Evolutionary conservation across 2,888 invertebrate species (phyloP).

Genomic region (Coelinius sp.): DNA sequence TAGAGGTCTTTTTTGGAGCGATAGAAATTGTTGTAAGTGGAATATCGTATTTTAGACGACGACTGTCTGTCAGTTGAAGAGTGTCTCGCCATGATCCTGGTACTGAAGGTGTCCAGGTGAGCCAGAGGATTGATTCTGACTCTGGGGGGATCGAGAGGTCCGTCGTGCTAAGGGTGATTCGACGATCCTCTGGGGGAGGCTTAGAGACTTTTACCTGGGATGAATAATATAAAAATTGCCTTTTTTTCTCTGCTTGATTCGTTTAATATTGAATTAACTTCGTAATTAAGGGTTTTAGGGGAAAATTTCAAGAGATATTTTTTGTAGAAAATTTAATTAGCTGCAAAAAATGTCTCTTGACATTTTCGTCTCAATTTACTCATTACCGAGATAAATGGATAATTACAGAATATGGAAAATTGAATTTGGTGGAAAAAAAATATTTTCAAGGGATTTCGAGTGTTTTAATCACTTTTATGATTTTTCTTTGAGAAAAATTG

Average conservation of each 20-base stretch:
- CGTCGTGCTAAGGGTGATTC: constrained; percentile 74
- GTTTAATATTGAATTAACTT: neutral
- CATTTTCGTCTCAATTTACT: too few species aligned
- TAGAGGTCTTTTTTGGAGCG: constrained; percentile 34
- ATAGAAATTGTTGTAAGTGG: constrained; percentile 61
- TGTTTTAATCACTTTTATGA: too few species aligned
- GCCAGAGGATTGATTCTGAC: constrained; percentile 73
- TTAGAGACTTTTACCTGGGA: constrained; percentile 73
- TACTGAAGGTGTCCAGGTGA: constrained; percentile 78
- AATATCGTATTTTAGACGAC: constrained; percentile 78
- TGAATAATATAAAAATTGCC: constrained; percentile 39
- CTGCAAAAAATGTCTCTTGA: too few species aligned
- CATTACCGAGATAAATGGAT: too few species aligned
- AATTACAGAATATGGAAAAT: too few species aligned
- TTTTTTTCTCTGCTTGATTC: too few species aligned
- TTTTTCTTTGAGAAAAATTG: neutral
- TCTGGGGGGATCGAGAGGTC: constrained; percentile 74
- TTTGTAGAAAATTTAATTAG: too few species aligned
- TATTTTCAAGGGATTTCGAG: too few species aligned
- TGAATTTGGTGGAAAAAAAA: neutral
- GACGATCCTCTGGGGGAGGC: constrained; percentile 74
- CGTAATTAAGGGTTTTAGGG: too few species aligned
- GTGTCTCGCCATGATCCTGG: constrained; percentile 76
- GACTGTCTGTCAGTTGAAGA: constrained; percentile 76
- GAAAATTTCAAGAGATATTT: too few species aligned